Conservation (phyloP, 2,888 invertebrate genomes). For the Leptura quadrifasciata region DNA sequence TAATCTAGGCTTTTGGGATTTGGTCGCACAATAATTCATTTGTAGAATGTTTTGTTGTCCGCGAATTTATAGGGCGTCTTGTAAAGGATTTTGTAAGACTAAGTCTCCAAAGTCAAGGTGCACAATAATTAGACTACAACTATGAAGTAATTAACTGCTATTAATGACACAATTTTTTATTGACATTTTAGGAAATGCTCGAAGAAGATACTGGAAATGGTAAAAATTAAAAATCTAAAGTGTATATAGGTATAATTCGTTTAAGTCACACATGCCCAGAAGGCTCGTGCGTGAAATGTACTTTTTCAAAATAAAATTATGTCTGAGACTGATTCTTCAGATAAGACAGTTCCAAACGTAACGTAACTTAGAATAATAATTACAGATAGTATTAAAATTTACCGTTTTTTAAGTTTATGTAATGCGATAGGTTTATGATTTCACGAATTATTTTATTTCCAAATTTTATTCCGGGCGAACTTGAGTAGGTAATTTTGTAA, state of each 20-base stretch:
- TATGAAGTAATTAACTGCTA: background rate
- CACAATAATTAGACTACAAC: background rate
- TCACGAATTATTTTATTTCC: background rate
- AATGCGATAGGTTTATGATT: background rate
- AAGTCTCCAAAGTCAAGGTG: conserved; percentile 29
- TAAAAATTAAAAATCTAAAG: conserved; percentile 34
- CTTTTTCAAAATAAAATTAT: conserved; percentile 23
- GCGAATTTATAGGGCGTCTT: background rate
- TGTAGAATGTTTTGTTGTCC: background rate
- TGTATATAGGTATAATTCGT: conserved; percentile 23
- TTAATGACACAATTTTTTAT: conserved; percentile 38
- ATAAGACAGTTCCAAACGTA: conserved; percentile 18
- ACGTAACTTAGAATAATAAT: conserved; percentile 16
- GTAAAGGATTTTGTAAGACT: background rate
- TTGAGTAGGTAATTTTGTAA: background rate
- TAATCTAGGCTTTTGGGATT: conserved; percentile 31
- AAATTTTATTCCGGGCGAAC: background rate
- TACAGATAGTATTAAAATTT: background rate
- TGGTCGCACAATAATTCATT: background rate
- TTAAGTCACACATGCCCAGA: background rate
- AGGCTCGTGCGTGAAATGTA: background rate
- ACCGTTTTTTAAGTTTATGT: background rate
- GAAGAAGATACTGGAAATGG: conserved; percentile 45
- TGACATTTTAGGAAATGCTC: conserved; percentile 44
- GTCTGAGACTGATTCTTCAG: conserved; percentile 27